Base-by-base conservation (phyloP, 64 coral and sea anemone species). In the Pachyseris speciosa region DNA sequence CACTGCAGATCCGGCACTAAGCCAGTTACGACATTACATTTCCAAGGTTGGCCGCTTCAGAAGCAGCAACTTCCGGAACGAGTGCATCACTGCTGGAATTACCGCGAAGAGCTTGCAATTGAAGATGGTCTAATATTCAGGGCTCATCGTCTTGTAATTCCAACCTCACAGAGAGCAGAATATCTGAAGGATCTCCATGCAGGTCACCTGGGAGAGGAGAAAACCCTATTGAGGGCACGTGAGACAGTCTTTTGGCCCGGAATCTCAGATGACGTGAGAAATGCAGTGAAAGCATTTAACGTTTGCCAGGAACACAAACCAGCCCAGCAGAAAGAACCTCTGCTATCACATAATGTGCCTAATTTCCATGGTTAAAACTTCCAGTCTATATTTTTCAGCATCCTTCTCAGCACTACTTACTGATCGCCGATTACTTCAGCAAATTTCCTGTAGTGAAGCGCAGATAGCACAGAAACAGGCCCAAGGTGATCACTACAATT, bases 381-480 rank as follows among this genome's bases (percentile, higher is more conserved):
- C 31, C 30, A 57, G 36, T 58, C 17, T 70, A 88, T 27, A 57
- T 88, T 17, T 88, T 88, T 42, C 52, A 88, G 2, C 52, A 88
- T 57, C 44, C 24, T 37, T 51, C 31, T 37, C 57, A 26, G 13
- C 33, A 72, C 51, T 88, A 87, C 73, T 67, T 94, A 31, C 59
- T 93, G 5, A 24, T 93, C 15, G 34, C 91, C 26, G 84, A 87
- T 43, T 41, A 72, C 13, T 69, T 87, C 58, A 92, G 90, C 83
- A 86, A 92, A 57, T 92, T 86, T 32, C 91, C 91, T 15, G 41
- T 88, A 9, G 68, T 87, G 1, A 43, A 71, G 61, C 43, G 43
- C 43, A 45, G 11, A 45, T 45, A 45, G 43, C 43, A 45, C 43
- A 45, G 43, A 45, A 45, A 45, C 43, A 45, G 43, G 43, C 4